Base-by-base conservation (phyloP, 2,888 invertebrate genomes). In the Epirrhoe tristata region DNA sequence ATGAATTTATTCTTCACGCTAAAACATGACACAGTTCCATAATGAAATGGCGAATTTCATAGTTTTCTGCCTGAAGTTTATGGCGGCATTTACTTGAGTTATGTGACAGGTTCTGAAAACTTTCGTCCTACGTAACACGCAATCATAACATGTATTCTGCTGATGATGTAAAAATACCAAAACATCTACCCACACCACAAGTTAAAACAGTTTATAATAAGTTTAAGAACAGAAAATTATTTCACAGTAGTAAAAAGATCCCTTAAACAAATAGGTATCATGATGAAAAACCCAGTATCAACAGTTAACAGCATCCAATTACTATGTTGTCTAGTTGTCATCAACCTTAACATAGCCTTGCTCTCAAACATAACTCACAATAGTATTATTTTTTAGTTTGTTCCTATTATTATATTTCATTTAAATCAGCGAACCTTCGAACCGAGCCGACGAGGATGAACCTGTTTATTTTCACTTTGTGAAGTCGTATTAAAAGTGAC, bases 11-110 rank as follows among this genome's bases (percentile, higher is more conserved):
- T 82, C 81, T 82, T 86, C 82, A 81, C 77, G 84, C 86, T 83
- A 82, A 88, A 87, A 84, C 82, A 85, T 90, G 91, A 89, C 92
- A 93, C 90, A 88, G 83, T 88, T 91, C 81, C 77, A 82, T 79
- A 77, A 79, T 80, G 79, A 84, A 85, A 77, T 72, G 71, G 63
- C 66, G 63, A 72, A 72, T 74, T 73, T 74, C 73, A 72, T 71
- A 72, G 77, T 69, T 77, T 69, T 66, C 65, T 72, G 67, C 67
- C 51, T 61, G 66, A 61, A 67, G 73, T 72, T 67, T 74, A 71
- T 60, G 63, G 60, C 63, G n/a, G 58, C 51, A 77, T 77, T 81
- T 77, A 66, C 61, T 58, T 17, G 34, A 69, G 61, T 71, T 73
- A 73, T 69, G 71, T 61, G 53, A 69, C 61, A 73, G 53, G 63